phyloP scores from a whole-genome alignment of 2,888 invertebrate genomes.

The Melitaea athalia region DNA sequence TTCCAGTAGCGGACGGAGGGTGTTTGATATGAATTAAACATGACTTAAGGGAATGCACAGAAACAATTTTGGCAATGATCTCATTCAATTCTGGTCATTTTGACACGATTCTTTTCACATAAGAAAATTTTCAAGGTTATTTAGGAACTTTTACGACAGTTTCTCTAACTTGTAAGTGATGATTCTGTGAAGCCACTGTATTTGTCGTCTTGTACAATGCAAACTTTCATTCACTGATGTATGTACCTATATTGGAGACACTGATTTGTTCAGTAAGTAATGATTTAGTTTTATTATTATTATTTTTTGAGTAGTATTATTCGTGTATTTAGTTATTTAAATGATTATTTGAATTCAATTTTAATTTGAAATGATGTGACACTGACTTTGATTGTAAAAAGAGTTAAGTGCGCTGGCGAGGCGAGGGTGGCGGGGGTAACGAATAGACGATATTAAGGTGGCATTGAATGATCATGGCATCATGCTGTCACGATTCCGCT shows the following conservation, averaged over 20 bases:
- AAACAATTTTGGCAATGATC: conserved; percentile 52
- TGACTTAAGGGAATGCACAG: conserved; percentile 52
- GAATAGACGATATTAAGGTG: too few species aligned
- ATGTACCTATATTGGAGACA: neutral
- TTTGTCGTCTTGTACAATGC: neutral
- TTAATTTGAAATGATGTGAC: too few species aligned
- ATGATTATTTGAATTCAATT: too few species aligned
- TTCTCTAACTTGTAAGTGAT: conserved; percentile 8
- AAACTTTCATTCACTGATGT: neutral
- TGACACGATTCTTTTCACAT: conserved; percentile 41
- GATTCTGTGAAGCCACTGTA: conserved; percentile 19
- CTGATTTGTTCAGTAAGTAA: neutral
- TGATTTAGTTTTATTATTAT: too few species aligned
- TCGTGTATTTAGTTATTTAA: too few species aligned
- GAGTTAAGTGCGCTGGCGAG: too few species aligned
- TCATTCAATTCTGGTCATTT: conserved; percentile 47
- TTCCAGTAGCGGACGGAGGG: conserved; percentile 58
- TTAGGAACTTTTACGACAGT: conserved; percentile 35
- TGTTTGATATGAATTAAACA: conserved; percentile 72
- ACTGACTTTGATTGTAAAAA: too few species aligned
- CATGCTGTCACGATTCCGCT: too few species aligned
- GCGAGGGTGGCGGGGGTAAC: too few species aligned
- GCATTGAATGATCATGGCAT: too few species aligned
- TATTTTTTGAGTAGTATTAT: neutral
- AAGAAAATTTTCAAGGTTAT: conserved; percentile 36